A percentile compares a stretch with the other conserved stretches of the same genome.
These are phyloP conservation scores for Dendrolimus punctatus DNA, from an alignment of 1,140 invertebrate species.

Conservation along the genomic window DNA sequence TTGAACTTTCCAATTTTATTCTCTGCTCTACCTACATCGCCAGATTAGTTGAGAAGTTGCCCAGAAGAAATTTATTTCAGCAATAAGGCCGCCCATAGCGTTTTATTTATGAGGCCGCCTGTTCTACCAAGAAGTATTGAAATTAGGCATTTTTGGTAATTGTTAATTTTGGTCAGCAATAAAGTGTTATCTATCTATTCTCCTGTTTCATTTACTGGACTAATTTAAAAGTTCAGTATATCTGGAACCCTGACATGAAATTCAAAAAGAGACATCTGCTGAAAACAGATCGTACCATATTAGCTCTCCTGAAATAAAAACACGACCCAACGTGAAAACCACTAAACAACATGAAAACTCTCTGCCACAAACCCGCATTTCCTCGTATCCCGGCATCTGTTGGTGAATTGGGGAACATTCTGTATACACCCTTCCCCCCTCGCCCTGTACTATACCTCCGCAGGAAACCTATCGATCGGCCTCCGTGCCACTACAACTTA, in stretches of 20 bases:
- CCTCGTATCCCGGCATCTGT: slow-evolving; percentile 40
- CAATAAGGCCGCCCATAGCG: no score
- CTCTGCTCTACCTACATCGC: not conserved
- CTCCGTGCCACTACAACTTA: slow-evolving; percentile 44
- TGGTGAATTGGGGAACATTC: slow-evolving; percentile 29
- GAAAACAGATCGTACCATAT: not conserved
- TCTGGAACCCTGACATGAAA: not conserved
- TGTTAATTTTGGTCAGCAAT: no score
- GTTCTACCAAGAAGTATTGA: no score
- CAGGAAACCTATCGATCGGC: slow-evolving; percentile 52
- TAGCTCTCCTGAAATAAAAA: slow-evolving; percentile 8
- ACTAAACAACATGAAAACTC: slow-evolving; percentile 17
- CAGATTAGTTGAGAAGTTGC: no score
- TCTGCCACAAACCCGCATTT: slow-evolving; percentile 26
- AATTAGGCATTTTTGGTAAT: no score
- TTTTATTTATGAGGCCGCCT: no score
- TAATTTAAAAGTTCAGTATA: not conserved
- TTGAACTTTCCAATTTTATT: no score
- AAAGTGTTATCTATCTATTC: no score
- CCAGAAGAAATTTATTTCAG: no score
- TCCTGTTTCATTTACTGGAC: not conserved
- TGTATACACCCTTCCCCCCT: slow-evolving; percentile 16
- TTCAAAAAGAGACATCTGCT: slow-evolving; percentile 4
- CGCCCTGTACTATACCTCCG: slow-evolving; percentile 20
- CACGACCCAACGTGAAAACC: slow-evolving; percentile 32